phyloP scores from a whole-genome alignment of 1,140 invertebrate species.

The Drosophila ficusphila region DNA sequence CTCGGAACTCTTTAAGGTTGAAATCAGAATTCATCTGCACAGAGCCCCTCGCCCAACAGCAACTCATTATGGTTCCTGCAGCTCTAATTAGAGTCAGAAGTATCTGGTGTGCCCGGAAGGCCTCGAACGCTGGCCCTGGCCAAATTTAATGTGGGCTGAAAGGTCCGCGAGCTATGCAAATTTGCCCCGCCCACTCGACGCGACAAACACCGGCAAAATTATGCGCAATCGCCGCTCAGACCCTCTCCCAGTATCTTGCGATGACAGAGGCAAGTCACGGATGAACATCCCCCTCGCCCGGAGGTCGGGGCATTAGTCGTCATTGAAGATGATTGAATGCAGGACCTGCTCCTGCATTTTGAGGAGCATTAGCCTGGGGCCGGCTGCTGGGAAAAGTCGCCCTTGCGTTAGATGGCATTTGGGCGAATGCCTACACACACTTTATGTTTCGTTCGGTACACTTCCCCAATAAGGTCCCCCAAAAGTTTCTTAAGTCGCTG shows the following conservation, averaged over 20 bases:
- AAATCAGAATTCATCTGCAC: background rate
- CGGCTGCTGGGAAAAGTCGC: background rate
- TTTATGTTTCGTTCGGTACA: background rate
- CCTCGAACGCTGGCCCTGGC: background rate
- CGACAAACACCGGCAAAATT: slow-evolving; percentile 60
- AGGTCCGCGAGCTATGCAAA: slow-evolving; percentile 63
- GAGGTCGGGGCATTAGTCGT: slow-evolving; percentile 31
- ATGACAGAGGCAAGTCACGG: background rate
- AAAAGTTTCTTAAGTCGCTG: background rate
- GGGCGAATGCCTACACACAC: background rate
- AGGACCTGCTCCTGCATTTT: slow-evolving; percentile 6
- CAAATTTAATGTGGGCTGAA: slow-evolving; percentile 24
- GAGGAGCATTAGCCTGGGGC: too few species aligned
- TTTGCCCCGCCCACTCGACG: slow-evolving; percentile 19
- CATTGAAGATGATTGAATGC: slow-evolving; percentile 58
- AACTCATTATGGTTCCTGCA: slow-evolving; percentile 20
- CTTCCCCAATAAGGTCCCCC: background rate
- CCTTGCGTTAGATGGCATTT: background rate
- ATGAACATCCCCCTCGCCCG: background rate
- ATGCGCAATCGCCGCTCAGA: slow-evolving; percentile 3
- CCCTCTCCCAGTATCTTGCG: background rate
- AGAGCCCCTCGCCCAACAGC: background rate
- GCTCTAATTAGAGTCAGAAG: slow-evolving; percentile 63
- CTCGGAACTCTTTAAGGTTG: background rate
- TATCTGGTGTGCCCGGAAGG: slow-evolving; percentile 12